Evolutionary conservation across 2,888 invertebrate species (phyloP), one percentile per base, ranked within the genome.

Genomic region (Isotomurus palustris): DNA sequence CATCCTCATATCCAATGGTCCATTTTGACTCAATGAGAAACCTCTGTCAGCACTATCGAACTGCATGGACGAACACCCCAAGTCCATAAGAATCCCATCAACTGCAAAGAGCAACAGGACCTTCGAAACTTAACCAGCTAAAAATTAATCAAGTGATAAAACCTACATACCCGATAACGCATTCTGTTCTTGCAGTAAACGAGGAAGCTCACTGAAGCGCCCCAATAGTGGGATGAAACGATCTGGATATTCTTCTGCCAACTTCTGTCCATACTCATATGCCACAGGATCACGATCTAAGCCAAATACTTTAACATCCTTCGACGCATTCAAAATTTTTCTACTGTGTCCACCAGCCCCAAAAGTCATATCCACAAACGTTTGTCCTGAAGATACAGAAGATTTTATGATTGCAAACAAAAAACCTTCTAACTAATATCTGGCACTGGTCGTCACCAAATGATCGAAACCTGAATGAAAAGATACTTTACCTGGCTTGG

Each of bases 21-120:
- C 94, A 78, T 94, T 83, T 74, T 84, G 83, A 47, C 83, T 86
- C 0, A 94, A 73, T 6, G 91, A 85, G 77, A 96, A 96, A 0
- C 96, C 96, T 72, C 96, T 80, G 19, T 81, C 80, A 0, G 84
- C 81, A 65, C 80, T 79, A 73, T 94, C 90, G 74, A 93, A 85
- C 76, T 96, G 96, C 91, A 95, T 93, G 1, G 94, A 93, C 0
- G 95, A 95, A 72, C 89, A 90, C 6, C 96, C 96, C 75, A 90
- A 87, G 77, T 96, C 95, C 77, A 94, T 91, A 22, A 96, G 74
- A 54, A 94, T 83, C 0, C 88, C 91, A 79, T 95, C 93, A 29
- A 96, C 78, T 51, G 84, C 83, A 56, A 82, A 41, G n/a, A n/a
- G n/a, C n/a, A n/a, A 27, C n/a, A n/a, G n/a, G n/a, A n/a, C n/a